A percentile compares a stretch with the other conserved stretches of the same genome.
These are phyloP conservation scores for Eristalis tenax DNA, from an alignment of 2,888 invertebrate species.

Conservation along the genomic window DNA sequence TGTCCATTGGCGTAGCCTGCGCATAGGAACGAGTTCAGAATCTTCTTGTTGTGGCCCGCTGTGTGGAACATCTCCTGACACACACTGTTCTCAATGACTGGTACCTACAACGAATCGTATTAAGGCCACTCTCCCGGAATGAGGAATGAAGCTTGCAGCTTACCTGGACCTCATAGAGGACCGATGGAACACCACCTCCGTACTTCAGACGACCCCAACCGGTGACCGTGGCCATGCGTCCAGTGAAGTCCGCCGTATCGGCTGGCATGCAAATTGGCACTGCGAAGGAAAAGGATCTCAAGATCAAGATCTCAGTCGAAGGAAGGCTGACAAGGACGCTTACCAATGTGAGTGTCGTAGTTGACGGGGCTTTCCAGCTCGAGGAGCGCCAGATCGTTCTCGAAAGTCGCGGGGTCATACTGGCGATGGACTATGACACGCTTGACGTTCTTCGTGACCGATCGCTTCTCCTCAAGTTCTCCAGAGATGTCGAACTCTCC, in stretches of 20 bases:
- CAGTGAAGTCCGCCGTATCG: conserved; percentile 90
- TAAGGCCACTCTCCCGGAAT: neutral
- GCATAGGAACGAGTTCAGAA: conserved; percentile 93
- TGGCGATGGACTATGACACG: conserved; percentile 93
- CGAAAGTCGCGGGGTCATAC: conserved; percentile 94
- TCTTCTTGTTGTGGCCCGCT: conserved; percentile 93
- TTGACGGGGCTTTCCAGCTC: conserved; percentile 92
- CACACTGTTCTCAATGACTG: conserved; percentile 93
- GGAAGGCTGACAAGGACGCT: conserved; percentile 74
- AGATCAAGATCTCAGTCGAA: neutral
- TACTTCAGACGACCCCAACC: conserved; percentile 96
- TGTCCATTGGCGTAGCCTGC: conserved; percentile 96
- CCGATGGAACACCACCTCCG: conserved; percentile 94
- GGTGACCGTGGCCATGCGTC: conserved; percentile 93
- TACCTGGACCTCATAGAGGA: conserved; percentile 93
- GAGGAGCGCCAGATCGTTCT: conserved; percentile 93
- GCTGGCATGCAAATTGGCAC: conserved; percentile 96
- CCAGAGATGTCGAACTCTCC: conserved; percentile 95
- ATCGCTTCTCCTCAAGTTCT: conserved; percentile 89
- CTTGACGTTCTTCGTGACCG: conserved; percentile 91
- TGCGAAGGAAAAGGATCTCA: conserved; percentile 77
- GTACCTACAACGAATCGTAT: conserved; percentile 83
- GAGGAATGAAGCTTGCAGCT: conserved; percentile 4
- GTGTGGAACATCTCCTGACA: conserved; percentile 97
- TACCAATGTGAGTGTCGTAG: conserved; percentile 92